Evolutionary conservation across 2,113 vertebrate species (phyloP).

Genomic region (Heterocephalus glaber): DNA sequence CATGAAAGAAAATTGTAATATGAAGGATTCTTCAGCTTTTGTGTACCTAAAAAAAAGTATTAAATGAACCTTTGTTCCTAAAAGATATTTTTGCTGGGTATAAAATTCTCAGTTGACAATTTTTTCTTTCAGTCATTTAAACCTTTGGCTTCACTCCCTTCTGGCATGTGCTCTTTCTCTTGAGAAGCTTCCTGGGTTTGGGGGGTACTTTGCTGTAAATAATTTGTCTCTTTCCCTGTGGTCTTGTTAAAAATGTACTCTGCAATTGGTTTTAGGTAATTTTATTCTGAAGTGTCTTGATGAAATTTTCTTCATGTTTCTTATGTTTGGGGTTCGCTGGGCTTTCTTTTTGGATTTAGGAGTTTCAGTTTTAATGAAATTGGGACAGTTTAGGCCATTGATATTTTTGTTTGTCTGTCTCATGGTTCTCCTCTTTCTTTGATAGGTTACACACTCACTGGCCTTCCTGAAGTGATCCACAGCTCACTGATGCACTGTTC

Average conservation of each 20-base stretch:
- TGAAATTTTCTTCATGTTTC: background rate
- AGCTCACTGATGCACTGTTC: background rate
- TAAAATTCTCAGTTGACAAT: background rate
- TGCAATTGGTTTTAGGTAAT: background rate
- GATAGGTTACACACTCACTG: background rate
- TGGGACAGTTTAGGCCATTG: background rate
- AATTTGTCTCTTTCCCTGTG: background rate
- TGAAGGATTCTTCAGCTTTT: background rate
- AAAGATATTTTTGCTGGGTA: background rate
- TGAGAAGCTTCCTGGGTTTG: background rate
- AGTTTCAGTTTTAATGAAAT: background rate
- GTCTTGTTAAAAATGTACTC: background rate
- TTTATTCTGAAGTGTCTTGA: background rate
- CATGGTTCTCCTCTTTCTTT: background rate
- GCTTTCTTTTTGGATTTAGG: background rate
- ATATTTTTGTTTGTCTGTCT: background rate
- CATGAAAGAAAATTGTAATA: background rate
- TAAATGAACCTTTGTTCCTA: background rate
- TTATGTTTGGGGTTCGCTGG: background rate
- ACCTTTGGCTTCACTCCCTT: background rate
- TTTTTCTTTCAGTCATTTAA: background rate
- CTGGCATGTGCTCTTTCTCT: background rate
- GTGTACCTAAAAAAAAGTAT: background rate
- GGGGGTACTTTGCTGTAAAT: background rate
- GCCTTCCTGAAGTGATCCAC: background rate